Base-by-base conservation (phyloP, 2,888 invertebrate species). In the Andrena dorsata region DNA sequence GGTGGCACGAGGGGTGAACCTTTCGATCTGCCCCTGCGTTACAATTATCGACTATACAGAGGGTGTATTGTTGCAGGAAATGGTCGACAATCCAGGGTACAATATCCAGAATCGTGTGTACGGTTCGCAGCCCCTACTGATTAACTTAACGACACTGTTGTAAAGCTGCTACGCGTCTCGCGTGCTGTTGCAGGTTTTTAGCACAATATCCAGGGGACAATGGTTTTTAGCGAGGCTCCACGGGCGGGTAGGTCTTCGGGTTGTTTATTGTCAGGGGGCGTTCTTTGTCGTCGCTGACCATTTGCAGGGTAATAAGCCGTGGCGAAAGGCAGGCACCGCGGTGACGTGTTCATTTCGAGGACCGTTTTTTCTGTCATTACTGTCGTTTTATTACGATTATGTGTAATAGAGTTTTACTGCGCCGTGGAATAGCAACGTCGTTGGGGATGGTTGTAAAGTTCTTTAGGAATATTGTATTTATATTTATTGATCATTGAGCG, bases 21-120 rank as follows among this genome's bases (percentile, higher is more conserved):
- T 8, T 47, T 41, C 47, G 26, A 13, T 26, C 23, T 16, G 2
- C 20, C 41, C 56, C 60, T 20, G 70, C 51, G 51, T 68, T 70
- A 53, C 70, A 56, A 80, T 77, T 66, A 80, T 80, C 76, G 72
- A 69, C 74, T 35, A 26, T 35, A 30, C 58, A 69, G 10, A 26
- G 2, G 26, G 0, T 20, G 58, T 20, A 35, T 84, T 72, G 74
- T 80, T 68, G 20, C 28, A n/a, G 8, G 35, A 10, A 71, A 30
- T 13, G 3, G 8, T 16, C n/a, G 32, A 0, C 64, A 28, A 41
- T 72, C 8, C 49, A 16, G 7, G 32, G 13, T 0, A n/a, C 64
- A 10, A 47, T 65, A 26, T 47, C 16, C 4, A 10, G n/a, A 47
- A 5, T 65, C 26, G 16, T 16, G 1, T 2, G 8, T n/a, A 1